Base-by-base conservation (phyloP, 2,888 invertebrate genomes). In the Lepidonotus clava region DNA sequence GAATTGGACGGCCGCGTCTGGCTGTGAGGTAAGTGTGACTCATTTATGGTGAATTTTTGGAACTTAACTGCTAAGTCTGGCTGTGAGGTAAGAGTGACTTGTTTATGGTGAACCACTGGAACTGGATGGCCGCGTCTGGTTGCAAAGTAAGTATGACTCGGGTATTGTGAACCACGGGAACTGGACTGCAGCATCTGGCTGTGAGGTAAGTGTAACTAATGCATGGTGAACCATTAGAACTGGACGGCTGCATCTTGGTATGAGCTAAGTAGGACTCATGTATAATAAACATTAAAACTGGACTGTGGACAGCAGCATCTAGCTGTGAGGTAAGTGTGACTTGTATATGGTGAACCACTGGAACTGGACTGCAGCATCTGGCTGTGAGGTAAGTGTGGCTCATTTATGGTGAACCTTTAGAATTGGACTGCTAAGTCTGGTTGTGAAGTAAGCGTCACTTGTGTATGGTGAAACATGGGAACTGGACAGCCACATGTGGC, bases 51-150 rank as follows among this genome's bases (percentile, higher is more conserved):
- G 46, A 8, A 46, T 46, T 11, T 11, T 46, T n/a, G n/a, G n/a
- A n/a, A n/a, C n/a, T n/a, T n/a, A n/a, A n/a, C n/a, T n/a, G n/a
- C n/a, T n/a, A n/a, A n/a, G n/a, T n/a, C n/a, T n/a, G n/a, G n/a
- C n/a, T n/a, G n/a, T n/a, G n/a, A n/a, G n/a, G 97, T 96, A 6
- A 96, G 96, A 96, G 96, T 92, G 95, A 96, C 95, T 95, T 86
- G 40, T 93, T 94, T 89, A 86, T 88, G 40, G 88, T 89, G 14
- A 91, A 92, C 80, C 91, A 90, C 89, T 94, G 91, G 89, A 89
- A 89, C 86, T 91, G 90, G 90, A 77, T 88, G 40, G 83, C 85
- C 6, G 85, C 80, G 8, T 51, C 32, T 41, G 92, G 92, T n/a
- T 92, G 92, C 87, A 83, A 90, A 89, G 92, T 91, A 46, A 66